A percentile compares a stretch with the other conserved stretches of the same genome.
Conservation (phyloP, 2,888 invertebrate genomes). For the Leptinotarsa juncta region DNA sequence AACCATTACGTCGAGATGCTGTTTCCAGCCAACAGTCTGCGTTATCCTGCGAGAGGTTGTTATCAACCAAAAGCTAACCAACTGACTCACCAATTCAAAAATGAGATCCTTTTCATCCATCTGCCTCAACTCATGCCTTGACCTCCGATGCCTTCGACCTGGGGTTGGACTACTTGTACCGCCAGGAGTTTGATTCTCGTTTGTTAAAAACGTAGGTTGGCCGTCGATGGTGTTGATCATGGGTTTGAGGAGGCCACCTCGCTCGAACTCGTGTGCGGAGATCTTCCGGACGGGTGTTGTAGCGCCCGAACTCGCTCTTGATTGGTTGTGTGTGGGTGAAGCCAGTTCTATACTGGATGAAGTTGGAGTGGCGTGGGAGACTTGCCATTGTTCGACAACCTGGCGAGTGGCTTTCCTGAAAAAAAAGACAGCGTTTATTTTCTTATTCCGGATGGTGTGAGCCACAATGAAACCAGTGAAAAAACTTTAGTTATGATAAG, state of each 20-base stretch:
- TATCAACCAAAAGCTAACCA: no score
- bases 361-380: constrained; percentile 85
- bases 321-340: constrained; percentile 72
- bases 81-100: constrained; percentile 86
- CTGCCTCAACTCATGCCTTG: constrained; percentile 84
- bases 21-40: no score
- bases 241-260: constrained; percentile 90
- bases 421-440: constrained; percentile 40
- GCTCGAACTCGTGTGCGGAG: constrained; percentile 96
- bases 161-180: constrained; percentile 64
- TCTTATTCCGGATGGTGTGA: background rate
- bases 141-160: constrained; percentile 78
- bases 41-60: no score
- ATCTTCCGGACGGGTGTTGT: constrained; percentile 95
- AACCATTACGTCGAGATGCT: no score
- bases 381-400: constrained; percentile 93
- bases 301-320: constrained; percentile 82
- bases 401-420: constrained; percentile 91
- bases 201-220: constrained; percentile 87
- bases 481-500: no score
- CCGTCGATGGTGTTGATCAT: constrained; percentile 95
- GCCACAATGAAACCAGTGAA: no score
- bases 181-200: constrained; percentile 60
- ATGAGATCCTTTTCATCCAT: constrained; percentile 94
- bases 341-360: constrained; percentile 68